phyloP scores from a whole-genome alignment of 2,113 vertebrate genomes.

The Peromyscus polionotus region DNA sequence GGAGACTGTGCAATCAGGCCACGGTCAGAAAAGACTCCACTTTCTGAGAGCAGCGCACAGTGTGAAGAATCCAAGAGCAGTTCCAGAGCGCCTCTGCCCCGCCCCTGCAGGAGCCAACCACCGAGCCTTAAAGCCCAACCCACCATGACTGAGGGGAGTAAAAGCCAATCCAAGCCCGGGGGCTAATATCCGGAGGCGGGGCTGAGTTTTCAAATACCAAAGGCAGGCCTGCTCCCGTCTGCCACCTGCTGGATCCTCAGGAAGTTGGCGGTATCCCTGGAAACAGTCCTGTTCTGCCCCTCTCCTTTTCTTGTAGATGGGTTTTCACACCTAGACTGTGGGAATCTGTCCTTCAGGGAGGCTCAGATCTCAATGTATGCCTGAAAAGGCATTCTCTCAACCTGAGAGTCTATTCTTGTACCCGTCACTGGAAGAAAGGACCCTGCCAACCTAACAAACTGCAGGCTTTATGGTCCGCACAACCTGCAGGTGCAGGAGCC shows the following conservation, averaged over 20 bases:
- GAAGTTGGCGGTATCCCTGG: neutral
- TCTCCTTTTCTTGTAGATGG: fast-evolving
- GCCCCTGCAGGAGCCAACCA: neutral
- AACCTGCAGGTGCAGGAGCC: neutral
- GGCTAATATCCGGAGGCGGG: fast-evolving
- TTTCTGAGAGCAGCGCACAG: fast-evolving
- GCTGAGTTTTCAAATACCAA: neutral
- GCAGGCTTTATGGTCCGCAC: neutral
- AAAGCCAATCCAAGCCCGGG: fast-evolving
- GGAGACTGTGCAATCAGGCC: no score
- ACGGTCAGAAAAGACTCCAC: neutral
- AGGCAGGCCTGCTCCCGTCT: neutral
- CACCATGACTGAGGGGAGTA: neutral
- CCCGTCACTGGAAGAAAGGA: neutral
- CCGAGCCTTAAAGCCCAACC: no score
- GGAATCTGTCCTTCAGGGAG: neutral
- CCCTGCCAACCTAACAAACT: neutral
- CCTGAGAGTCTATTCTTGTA: no score
- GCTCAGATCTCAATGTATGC: neutral
- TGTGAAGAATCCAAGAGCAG: no score
- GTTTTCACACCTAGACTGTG: neutral
- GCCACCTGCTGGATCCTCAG: neutral
- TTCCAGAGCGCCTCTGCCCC: neutral
- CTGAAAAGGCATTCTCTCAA: fast-evolving
- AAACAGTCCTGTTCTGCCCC: neutral